Conservation (phyloP, 2,797 vertebrate species). For the Clarias pachynema region DNA sequence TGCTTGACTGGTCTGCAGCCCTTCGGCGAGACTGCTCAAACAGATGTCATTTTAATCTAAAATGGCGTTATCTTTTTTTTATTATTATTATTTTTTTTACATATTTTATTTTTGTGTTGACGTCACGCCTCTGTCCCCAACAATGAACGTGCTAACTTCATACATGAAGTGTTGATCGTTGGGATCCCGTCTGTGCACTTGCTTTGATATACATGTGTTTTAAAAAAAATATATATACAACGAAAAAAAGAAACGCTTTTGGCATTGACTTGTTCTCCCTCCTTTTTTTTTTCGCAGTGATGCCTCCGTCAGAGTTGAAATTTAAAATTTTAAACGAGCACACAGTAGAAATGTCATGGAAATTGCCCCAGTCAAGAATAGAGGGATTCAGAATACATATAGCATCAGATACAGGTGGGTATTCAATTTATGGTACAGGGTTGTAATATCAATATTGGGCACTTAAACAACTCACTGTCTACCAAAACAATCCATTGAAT, state of each 20-base stretch:
- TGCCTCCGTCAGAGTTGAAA: constrained; percentile 89
- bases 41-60: constrained; percentile 84
- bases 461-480: background rate
- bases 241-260: constrained; percentile 54
- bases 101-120: constrained; percentile 39
- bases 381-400: constrained; percentile 90
- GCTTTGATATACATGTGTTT: constrained; percentile 58
- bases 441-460: too few relatives aligned
- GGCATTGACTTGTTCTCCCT: constrained; percentile 61
- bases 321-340: constrained; percentile 96
- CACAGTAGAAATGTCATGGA: constrained; percentile 94
- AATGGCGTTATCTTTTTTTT: constrained; percentile 80
- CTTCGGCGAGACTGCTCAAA: constrained; percentile 83
- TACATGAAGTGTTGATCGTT: constrained; percentile 81
- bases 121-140: constrained; percentile 72
- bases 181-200: constrained; percentile 79
- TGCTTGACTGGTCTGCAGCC: constrained; percentile 88
- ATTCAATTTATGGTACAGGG: background rate
- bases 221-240: constrained; percentile 47
- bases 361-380: constrained; percentile 78
- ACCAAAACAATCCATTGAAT: background rate
- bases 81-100: constrained; percentile 61
- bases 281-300: constrained; percentile 80
- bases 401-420: constrained; percentile 86
- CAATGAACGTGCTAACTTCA: constrained; percentile 78